These are phyloP conservation scores for Tympanoctomys barrerae DNA, from an alignment of 2,797 vertebrate genomes.

Conservation along the genomic window DNA sequence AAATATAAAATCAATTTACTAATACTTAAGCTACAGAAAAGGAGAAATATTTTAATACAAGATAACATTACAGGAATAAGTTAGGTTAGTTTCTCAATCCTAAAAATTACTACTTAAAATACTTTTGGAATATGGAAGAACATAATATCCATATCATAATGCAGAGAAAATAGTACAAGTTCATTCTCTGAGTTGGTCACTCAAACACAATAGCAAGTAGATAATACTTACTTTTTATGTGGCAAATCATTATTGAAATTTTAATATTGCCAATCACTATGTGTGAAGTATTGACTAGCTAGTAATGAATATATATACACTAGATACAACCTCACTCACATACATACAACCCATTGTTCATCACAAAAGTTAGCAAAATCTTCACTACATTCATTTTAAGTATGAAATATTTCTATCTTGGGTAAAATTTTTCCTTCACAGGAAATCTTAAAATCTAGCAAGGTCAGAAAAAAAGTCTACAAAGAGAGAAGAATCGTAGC, in stretches of 20 bases:
- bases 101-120: slow-evolving; percentile 38
- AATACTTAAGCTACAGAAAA: slow-evolving; percentile 16
- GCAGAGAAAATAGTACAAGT: neutral
- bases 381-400: neutral
- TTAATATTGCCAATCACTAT: neutral
- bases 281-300: neutral
- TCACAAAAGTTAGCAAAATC: slow-evolving; percentile 27
- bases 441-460: slow-evolving; percentile 39
- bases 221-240: neutral
- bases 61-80: neutral
- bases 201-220: slow-evolving; percentile 34
- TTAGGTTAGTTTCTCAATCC: slow-evolving; percentile 18
- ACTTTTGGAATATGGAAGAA: slow-evolving; percentile 24
- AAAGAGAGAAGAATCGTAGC: neutral
- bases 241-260: neutral
- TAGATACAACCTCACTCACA: neutral
- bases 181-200: slow-evolving; percentile 43
- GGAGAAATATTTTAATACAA: slow-evolving; percentile 31
- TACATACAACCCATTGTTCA: neutral
- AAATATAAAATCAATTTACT: slow-evolving; percentile 15
- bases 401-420: neutral
- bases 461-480: slow-evolving; percentile 38
- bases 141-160: slow-evolving; percentile 39
- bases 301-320: neutral
- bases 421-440: slow-evolving; percentile 18